Percentiles rank a stretch among this genome's conserved stretches.
Conservation (phyloP, 1,140 invertebrate species). For the Drosophila parvula region DNA sequence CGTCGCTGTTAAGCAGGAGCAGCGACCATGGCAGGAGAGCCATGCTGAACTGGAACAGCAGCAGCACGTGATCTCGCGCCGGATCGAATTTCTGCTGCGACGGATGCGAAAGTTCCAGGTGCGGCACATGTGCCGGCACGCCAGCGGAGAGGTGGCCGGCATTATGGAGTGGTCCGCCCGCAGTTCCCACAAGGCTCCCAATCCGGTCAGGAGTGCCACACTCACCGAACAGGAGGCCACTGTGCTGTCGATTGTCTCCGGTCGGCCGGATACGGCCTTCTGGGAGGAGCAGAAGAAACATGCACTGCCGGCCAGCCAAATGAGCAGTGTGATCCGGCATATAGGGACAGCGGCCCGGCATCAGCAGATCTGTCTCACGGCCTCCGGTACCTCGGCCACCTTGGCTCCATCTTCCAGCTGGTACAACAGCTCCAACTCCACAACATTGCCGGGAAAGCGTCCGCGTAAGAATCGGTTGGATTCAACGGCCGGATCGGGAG, state of each 20-base stretch:
- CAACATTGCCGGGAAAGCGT: constrained; percentile 51
- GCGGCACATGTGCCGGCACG: constrained; percentile 89
- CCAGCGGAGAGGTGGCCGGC: constrained; percentile 89
- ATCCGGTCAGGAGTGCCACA: constrained; percentile 75
- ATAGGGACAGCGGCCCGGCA: constrained; percentile 66
- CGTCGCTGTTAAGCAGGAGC: constrained; percentile 11
- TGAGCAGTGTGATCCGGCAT: constrained; percentile 72
- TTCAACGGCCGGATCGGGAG: not conserved
- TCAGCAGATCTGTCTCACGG: constrained; percentile 69
- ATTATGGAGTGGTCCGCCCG: constrained; percentile 89
- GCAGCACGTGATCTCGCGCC: constrained; percentile 88
- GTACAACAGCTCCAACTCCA: constrained; percentile 55
- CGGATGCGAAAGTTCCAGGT: constrained; percentile 91
- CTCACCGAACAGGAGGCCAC: constrained; percentile 57
- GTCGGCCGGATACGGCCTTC: constrained; percentile 44
- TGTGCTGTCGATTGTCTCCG: constrained; percentile 62
- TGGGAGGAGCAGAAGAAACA: constrained; percentile 71
- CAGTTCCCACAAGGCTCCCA: constrained; percentile 59
- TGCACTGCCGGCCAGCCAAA: constrained; percentile 66
- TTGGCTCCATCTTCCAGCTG: constrained; percentile 65
- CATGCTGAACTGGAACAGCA: constrained; percentile 77
- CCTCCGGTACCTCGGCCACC: constrained; percentile 79
- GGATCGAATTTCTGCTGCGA: constrained; percentile 89
- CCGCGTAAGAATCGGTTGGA: constrained; percentile 57
- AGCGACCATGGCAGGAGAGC: constrained; percentile 16